Evolutionary conservation across 2,113 vertebrate genomes (phyloP), one percentile per base, ranked within the genome.

Genomic region (Seriola quinqueradiata): DNA sequence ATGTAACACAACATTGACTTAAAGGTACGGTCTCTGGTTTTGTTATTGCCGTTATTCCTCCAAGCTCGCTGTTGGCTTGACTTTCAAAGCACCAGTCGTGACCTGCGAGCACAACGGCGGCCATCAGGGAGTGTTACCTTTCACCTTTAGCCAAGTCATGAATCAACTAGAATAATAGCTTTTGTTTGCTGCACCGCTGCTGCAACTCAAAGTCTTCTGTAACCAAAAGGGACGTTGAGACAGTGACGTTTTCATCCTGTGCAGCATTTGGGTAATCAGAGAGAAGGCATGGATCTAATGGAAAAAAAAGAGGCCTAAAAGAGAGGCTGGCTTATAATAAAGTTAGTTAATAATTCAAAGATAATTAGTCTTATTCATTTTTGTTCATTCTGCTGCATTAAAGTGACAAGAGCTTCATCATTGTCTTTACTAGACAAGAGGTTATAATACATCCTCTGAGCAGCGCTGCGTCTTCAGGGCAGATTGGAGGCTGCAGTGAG

Each of bases 1-100:
- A 87, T 75, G 75, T 19, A 14, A 61, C 36, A 65, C 76, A 75
- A 50, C 61, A 63, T 8, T 40, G 48, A 70, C 52, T 68, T 65
- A 44, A 77, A 86, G 42, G 55, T 55, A 21, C 42, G 63, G 3
- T 11, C 42, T 50, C 25, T 32, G 28, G 8, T 54, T 61, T 68
- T 19, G 2, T 12, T 69, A 11, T 77, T 69, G 38, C 7, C 9
- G 14, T 58, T 7, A 55, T 32, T 71, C 11, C 7, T 70, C 36
- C 0, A 5, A 28, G 19, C 1, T 34, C 11, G 38, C 8, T 55
- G 19, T 46, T 40, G 19, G 57, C 23, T 64, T 55, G 5, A 17
- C 38, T 67, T 63, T 77, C 3, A 25, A 64, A 52, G 16, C 54
- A 59, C 8, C 61, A 57, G 19, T 17, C 17, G 23, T 63, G 12